Evolutionary conservation across 53 echinoderm and acorn worm genomes (phyloP), one percentile per base, ranked within the genome.

Genomic region (Actinopyga echinites): DNA sequence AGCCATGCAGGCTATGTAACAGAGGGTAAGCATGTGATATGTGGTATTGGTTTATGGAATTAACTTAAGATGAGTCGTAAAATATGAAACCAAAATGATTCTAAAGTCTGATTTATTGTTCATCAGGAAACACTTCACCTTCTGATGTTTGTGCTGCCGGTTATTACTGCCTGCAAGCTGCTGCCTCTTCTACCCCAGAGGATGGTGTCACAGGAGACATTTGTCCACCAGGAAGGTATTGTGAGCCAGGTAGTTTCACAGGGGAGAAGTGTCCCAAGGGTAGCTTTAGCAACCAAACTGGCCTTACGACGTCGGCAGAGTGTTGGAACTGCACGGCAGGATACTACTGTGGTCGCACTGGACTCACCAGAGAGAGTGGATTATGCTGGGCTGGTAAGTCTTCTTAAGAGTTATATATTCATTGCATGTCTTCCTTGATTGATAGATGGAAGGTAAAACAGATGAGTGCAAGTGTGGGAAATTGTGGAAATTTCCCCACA

Each of bases 301-400:
- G 90, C 13, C 84, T 96, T 20, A 86, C 44, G 37, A 87, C 73
- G 2, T 86, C 90, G 8, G 29, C 53, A 4, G 90, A 96, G 60
- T 96, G 97, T 75, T 89, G 88, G 85, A 89, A 94, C 79, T 96
- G 97, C 83, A 96, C 97, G 0, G 93, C 90, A 36, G 97, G 97
- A 7, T 90, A 94, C 84, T 94, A 90, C 89, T 96, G 97, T 64
- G 84, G 87, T 30, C 71, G 91, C 4, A 84, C 92, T 30, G 96
- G 96, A 8, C 65, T 96, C 43, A 92, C 88, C 57, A 83, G 64
- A 15, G 93, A 90, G 60, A 82, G 92, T 54, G 93, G 93, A 12
- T 52, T 74, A 3, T 96, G 97, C 85, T 96, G 92, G 94, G 93
- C 75, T 49, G 75, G 75, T 75, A 45, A 75, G 75, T 44, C 24